These are phyloP conservation scores for Sebastes oblongus DNA, from an alignment of 2,797 vertebrate genomes.

Conservation along the genomic window DNA sequence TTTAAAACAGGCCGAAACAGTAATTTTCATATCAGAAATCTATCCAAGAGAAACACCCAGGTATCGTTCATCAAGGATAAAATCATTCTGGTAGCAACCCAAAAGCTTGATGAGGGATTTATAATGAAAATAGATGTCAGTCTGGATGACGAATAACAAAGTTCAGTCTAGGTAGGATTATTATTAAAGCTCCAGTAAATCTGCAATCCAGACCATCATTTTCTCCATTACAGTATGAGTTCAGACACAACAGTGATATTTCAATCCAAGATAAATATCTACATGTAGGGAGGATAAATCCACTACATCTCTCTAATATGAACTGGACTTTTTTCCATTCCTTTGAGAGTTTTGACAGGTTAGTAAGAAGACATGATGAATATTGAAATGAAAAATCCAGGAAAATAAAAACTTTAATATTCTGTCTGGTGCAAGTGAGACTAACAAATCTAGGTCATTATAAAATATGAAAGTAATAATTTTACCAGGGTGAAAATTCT, in stretches of 20 bases:
- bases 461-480: neutral
- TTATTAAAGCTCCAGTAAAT: neutral
- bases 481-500: neutral
- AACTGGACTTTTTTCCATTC: slow-evolving; percentile 5
- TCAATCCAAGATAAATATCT: slow-evolving; percentile 34
- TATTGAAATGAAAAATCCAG: neutral
- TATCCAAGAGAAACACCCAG: neutral
- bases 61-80: neutral
- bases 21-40: slow-evolving; percentile 3
- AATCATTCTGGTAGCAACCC: neutral
- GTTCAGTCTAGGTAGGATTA: slow-evolving; percentile 7
- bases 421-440: neutral
- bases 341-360: slow-evolving; percentile 3
- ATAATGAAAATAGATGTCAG: neutral
- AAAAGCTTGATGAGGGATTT: neutral
- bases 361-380: neutral
- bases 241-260: slow-evolving; percentile 9
- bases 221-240: slow-evolving; percentile 1
- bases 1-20: neutral
- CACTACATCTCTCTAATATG: neutral
- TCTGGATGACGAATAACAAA: neutral
- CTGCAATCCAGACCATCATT: neutral
- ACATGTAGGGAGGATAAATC: neutral
- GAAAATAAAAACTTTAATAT: neutral
- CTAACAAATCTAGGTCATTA: neutral